Conservation (phyloP, 2,888 invertebrate genomes). For the Microctonus brassicae region DNA sequence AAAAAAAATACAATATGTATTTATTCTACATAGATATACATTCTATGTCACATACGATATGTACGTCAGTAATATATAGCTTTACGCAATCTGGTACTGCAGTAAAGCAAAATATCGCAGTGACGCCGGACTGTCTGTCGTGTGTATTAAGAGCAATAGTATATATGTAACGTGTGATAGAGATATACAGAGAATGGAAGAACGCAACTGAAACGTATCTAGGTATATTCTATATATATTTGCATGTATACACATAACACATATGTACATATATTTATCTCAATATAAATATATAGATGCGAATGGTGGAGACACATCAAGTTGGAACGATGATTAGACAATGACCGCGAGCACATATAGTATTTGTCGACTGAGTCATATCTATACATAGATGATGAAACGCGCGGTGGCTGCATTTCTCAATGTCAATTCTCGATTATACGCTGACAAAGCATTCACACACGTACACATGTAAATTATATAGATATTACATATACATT, state of each 20-base stretch:
- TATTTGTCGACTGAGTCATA: constrained; percentile 50
- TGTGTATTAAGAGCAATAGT: background rate
- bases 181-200: background rate
- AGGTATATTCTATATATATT: background rate
- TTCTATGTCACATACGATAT: background rate
- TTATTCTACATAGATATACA: background rate
- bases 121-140: constrained; percentile 47
- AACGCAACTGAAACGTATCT: background rate
- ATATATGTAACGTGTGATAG: background rate
- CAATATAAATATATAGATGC: constrained; percentile 1
- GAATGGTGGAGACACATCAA: constrained; percentile 19
- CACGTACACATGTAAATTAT: background rate
- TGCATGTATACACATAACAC: background rate
- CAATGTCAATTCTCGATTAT: constrained; percentile 20
- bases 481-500: background rate
- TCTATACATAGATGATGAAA: constrained; percentile 48
- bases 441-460: constrained; percentile 17
- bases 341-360: constrained; percentile 40
- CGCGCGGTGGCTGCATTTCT: constrained; percentile 5
- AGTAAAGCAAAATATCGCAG: constrained; percentile 37
- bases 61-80: background rate
- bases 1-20: background rate
- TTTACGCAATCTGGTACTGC: constrained; percentile 19
- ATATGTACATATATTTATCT: background rate
- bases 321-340: constrained; percentile 43